Evolutionary conservation across 2,113 vertebrate species (phyloP).

Genomic region (Rhinopomastus cyanomelas): DNA sequence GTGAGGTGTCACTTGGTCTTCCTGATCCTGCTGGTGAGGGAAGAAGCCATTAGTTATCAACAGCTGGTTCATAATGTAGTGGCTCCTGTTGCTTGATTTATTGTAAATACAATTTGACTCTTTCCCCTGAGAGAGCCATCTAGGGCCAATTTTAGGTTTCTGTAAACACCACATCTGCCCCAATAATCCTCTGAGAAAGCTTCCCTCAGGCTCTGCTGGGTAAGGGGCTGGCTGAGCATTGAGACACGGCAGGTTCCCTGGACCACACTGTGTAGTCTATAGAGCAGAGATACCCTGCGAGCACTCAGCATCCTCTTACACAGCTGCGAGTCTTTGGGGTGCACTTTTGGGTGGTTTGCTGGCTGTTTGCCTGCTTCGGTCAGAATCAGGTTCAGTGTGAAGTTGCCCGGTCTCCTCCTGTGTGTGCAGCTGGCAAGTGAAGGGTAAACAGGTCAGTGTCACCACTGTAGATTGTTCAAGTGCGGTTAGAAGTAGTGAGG

Average conservation of each 20-base stretch:
- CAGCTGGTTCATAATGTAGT: not conserved
- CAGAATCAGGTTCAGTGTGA: not conserved
- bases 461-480: not conserved
- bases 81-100: not conserved
- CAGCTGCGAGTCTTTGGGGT: not conserved
- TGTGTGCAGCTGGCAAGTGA: no score
- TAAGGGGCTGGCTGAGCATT: not conserved
- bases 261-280: rapidly evolving
- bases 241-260: not conserved
- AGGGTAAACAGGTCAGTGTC: not conserved
- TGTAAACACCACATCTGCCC: rapidly evolving
- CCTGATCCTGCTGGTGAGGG: not conserved
- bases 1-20: not conserved
- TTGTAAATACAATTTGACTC: not conserved
- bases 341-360: not conserved
- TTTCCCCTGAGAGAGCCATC: not conserved
- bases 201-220: not conserved
- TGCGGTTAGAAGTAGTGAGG: not conserved
- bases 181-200: rapidly evolving
- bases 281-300: not conserved
- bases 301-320: no score
- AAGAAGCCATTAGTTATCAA: not conserved
- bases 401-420: not conserved
- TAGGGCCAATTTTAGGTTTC: not conserved
- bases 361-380: not conserved